Evolutionary conservation across 2,113 vertebrate species (phyloP), one percentile per base, ranked within the genome.

Genomic region (Rostratula benghalensis): DNA sequence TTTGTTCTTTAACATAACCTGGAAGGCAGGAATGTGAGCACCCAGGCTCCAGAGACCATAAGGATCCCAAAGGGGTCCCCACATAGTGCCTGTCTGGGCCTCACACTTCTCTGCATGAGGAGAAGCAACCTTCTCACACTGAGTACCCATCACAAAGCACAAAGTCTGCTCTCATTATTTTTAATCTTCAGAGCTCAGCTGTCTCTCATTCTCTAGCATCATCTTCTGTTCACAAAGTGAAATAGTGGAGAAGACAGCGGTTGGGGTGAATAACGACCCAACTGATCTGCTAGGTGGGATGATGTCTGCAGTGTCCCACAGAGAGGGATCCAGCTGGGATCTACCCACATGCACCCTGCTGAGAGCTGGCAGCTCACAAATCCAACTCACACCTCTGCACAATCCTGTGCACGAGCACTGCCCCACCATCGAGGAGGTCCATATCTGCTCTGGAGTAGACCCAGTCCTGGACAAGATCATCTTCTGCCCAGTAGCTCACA

Each of bases 21-120:
- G 46, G 1, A 20, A 68, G 61, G 73, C 15, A 23, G 0, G 24
- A 37, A 1, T 0, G 5, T 0, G 33, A 73, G 45, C 41, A 28
- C 27, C 33, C 87, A 7, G 45, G 6, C 37, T 14, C 43, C 8
- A 2, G 51, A 6, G 8, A 1, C 18, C 4, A 25, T 2, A 9
- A 31, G 91, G 45, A 10, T 13, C 84, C 12, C 27, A 11, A 13
- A 33, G 57, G 56, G 31, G 39, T 50, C 31, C 53, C 4, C 9
- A 5, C 0, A 5, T 27, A 3, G 28, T 2, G 11, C 68, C 69
- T 45, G 17, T 2, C 30, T 2, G 33, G 14, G 27, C n/a, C 50
- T 41, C n/a, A 27, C 43, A 3, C 57, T 27, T 12, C 2, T 3
- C 2, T 18, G 2, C 0, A 4, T 15, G 51, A 54, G 28, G 27